A percentile compares a stretch with the other conserved stretches of the same genome.
phyloP scores from a whole-genome alignment of 2,113 vertebrate genomes.

The Pelodiscus sinensis region DNA sequence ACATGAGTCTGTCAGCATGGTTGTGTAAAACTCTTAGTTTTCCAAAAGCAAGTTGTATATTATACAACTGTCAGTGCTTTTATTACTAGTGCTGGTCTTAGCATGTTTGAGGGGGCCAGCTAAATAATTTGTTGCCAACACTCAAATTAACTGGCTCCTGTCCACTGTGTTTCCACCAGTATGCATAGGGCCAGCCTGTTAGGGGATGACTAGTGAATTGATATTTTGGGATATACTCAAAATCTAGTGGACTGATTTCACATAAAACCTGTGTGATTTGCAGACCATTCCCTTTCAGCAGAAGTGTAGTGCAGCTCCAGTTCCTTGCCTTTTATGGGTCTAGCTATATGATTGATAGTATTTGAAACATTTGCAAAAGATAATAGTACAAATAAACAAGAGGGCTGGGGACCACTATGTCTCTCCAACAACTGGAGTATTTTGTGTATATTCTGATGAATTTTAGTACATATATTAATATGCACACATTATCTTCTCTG shows the following conservation, averaged over 20 bases:
- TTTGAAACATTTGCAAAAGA: constrained; percentile 44
- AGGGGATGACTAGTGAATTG: background rate
- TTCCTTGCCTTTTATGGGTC: constrained; percentile 31
- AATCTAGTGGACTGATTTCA: constrained; percentile 33
- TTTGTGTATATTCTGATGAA: background rate
- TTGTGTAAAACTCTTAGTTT: background rate
- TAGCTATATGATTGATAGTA: constrained; percentile 36
- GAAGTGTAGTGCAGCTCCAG: constrained; percentile 58
- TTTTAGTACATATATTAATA: background rate
- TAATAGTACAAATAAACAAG: constrained; percentile 53
- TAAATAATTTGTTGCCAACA: background rate
- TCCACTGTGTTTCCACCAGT: background rate
- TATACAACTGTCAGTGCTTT: background rate
- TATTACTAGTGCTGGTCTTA: background rate
- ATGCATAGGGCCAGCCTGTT: background rate
- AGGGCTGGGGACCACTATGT: constrained; percentile 29
- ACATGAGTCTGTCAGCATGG: background rate
- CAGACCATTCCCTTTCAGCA: constrained; percentile 20
- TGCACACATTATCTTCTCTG: constrained; percentile 31
- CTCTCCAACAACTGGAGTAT: constrained; percentile 34
- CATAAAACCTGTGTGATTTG: constrained; percentile 38
- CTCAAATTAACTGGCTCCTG: constrained; percentile 12
- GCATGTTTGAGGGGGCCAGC: background rate
- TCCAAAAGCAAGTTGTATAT: constrained; percentile 24
- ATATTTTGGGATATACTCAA: background rate